A percentile compares a stretch with the other conserved stretches of the same genome.
Evolutionary conservation across 2,113 vertebrate species (phyloP).

Genomic region (Echinops telfairi): DNA sequence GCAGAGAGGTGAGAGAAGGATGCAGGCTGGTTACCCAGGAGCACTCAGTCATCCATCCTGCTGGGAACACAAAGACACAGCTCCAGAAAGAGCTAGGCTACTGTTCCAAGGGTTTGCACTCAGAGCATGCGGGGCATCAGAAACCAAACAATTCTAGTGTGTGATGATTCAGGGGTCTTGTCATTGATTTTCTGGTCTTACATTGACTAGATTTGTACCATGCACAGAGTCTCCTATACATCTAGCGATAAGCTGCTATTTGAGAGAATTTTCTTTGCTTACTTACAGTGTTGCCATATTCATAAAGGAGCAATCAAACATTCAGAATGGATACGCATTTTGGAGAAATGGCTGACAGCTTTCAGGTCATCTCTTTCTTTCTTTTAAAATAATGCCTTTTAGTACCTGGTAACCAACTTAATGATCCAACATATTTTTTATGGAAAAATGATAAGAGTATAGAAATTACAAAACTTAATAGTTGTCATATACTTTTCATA

Average conservation of each 20-base stretch:
- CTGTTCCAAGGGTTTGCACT: neutral
- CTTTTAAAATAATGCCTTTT: conserved; percentile 37
- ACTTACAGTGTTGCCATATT: neutral
- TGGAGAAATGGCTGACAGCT: neutral
- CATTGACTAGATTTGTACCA: conserved; percentile 2
- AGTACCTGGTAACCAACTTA: neutral
- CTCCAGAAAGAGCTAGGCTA: neutral
- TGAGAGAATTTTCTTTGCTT: neutral
- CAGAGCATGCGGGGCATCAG: neutral
- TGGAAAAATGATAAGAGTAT: neutral
- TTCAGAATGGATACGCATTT: conserved; percentile 4
- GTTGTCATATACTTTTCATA: neutral
- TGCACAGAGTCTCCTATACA: neutral
- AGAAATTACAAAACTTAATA: neutral
- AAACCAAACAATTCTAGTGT: neutral
- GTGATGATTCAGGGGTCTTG: neutral
- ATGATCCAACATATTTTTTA: conserved; percentile 38
- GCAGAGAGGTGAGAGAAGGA: conserved; percentile 77
- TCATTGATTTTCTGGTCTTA: neutral
- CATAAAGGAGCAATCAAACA: neutral
- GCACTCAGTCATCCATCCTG: neutral
- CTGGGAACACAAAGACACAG: neutral
- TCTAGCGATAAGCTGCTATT: neutral
- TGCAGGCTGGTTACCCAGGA: conserved; percentile 57
- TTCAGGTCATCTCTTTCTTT: neutral